Conservation (phyloP, 1,140 invertebrate genomes). For the Tetranychus urticae region DNA sequence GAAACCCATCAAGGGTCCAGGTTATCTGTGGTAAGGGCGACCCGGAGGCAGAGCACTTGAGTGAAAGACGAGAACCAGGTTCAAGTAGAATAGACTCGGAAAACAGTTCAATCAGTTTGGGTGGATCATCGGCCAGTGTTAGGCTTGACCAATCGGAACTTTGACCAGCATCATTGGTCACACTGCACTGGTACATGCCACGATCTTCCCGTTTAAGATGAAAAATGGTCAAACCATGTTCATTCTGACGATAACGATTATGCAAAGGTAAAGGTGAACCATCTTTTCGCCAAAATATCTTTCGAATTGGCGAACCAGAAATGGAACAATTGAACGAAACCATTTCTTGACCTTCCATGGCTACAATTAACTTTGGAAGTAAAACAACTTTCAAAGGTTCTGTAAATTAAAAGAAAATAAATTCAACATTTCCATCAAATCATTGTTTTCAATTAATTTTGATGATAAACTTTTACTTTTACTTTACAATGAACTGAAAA, state of each 20-base stretch:
- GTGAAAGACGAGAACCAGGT: constrained; percentile 50
- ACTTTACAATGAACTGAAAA: too few species aligned
- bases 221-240: not conserved
- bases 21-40: constrained; percentile 38
- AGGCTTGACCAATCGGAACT: not conserved
- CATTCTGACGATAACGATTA: not conserved
- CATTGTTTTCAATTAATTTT: too few species aligned
- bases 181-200: not conserved
- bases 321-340: not conserved
- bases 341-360: not conserved
- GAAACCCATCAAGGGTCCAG: constrained; percentile 65
- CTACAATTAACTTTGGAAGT: not conserved
- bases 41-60: constrained; percentile 60
- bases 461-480: too few species aligned
- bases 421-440: too few species aligned
- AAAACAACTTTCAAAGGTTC: not conserved
- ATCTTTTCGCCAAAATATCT: not conserved
- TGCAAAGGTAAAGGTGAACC: not conserved
- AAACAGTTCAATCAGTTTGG: not conserved
- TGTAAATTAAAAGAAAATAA: too few species aligned
- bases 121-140: not conserved
- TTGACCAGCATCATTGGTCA: not conserved
- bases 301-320: not conserved
- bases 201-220: not conserved
- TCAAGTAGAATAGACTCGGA: constrained; percentile 33